Percentiles rank a stretch among this genome's conserved stretches.
Conservation (phyloP, 64 coral and sea anemone species). For the Montipora efflorescens region DNA sequence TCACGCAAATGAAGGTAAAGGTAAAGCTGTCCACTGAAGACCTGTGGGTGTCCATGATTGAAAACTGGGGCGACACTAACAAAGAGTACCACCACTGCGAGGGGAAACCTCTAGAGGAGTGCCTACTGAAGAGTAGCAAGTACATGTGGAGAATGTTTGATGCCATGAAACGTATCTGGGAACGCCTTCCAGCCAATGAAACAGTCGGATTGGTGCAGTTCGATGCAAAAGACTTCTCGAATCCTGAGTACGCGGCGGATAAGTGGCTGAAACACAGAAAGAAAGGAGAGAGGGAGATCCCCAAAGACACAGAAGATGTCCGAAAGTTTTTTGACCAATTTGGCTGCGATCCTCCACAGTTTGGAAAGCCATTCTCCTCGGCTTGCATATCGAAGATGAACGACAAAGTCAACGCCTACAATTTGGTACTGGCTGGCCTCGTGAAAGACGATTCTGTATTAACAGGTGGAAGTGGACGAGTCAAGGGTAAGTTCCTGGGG, state of each 20-base stretch:
- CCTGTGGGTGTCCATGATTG: constrained; percentile 72
- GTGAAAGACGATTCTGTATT: too few relatives aligned
- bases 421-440: constrained; percentile 1
- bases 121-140: constrained; percentile 81
- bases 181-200: background rate
- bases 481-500: too few relatives aligned
- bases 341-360: background rate
- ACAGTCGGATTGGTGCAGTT: constrained; percentile 35
- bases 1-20: constrained; percentile 43
- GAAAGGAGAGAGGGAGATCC: constrained; percentile 18
- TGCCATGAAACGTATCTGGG: constrained; percentile 44
- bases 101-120: constrained; percentile 9
- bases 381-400: constrained; percentile 40
- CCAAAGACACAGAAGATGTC: background rate
- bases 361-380: background rate
- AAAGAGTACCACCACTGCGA: constrained; percentile 61
- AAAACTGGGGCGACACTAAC: constrained; percentile 47
- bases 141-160: constrained; percentile 79
- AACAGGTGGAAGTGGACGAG: too few relatives aligned
- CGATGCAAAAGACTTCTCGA: background rate
- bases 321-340: constrained; percentile 5
- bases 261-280: constrained; percentile 37
- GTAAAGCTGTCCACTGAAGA: constrained; percentile 34
- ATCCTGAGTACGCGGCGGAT: constrained; percentile 29
- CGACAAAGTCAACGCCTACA: constrained; percentile 50